Conservation (phyloP, 30 jellyfish, hydroid and myxozoan species). For the Cassiopea xamachana region DNA sequence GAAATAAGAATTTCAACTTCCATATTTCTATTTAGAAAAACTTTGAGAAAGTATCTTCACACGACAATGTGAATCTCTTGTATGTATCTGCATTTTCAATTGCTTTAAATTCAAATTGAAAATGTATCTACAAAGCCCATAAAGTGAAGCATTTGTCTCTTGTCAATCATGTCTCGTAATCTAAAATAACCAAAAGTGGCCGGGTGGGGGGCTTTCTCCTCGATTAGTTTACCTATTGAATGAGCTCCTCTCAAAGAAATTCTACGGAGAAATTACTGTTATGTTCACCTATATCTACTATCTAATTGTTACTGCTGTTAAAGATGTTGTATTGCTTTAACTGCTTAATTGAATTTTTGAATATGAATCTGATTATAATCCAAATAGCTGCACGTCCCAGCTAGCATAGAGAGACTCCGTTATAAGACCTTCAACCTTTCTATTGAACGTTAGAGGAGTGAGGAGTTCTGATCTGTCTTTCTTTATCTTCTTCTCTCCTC, state of each 20-base stretch:
- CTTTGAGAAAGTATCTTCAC: not conserved
- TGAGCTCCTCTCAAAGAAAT: not conserved
- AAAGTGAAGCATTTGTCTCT: not conserved
- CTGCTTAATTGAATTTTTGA: not conserved
- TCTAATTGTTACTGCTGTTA: not conserved
- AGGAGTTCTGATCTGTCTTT: too few species aligned
- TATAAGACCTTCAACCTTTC: too few species aligned
- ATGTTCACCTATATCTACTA: not conserved
- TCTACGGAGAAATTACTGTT: not conserved
- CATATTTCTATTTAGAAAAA: not conserved
- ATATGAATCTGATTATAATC: too few species aligned
- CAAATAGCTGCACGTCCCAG: too few species aligned
- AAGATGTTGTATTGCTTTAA: not conserved
- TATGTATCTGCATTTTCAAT: too few species aligned
- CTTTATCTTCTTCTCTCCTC: too few species aligned
- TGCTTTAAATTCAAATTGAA: not conserved
- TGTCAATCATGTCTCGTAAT: not conserved
- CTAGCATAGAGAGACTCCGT: too few species aligned
- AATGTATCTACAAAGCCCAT: not conserved
- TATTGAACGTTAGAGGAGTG: too few species aligned
- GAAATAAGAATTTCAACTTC: not conserved
- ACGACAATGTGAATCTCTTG: slow-evolving; percentile 12
- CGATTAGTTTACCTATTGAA: slow-evolving; percentile 6
- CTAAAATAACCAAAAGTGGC: not conserved
- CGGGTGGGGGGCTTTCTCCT: not conserved